Base-by-base conservation (phyloP, 2,888 invertebrate species). In the Autographa gamma region DNA sequence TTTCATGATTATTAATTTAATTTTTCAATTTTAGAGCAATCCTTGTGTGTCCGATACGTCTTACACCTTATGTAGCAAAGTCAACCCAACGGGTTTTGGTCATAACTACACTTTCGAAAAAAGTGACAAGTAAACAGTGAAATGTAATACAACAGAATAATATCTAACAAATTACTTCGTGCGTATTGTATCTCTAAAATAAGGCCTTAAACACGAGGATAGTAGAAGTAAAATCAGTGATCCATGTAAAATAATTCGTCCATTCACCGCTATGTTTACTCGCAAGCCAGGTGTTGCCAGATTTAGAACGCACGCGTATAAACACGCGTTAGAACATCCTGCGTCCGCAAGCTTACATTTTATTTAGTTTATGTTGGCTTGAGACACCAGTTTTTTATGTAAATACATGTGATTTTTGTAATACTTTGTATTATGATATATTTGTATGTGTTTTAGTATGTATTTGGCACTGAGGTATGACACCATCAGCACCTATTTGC, bases 271-370 rank as follows among this genome's bases (percentile, higher is more conserved):
- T 66, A 41, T 74, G 77, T 77, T 77, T 77, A 78, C 77, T 66
- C 56, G 64, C 71, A 74, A 77, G 66, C 79, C 78, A 79, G 78
- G 78, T 78, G 78, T 69, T 72, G 67, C 78, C 78, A 43, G 76
- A 75, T 75, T 75, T 78, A 79, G 79, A 76, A 43, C 78, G 68
- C 79, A 60, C 67, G 77, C 80, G 80, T 77, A 78, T 83, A 82
- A 84, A 84, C 84, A 83, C 73, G 79, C 75, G 80, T 81, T 85
- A 69, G 82, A 77, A 83, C 87, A 85, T 86, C 87, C 87, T 84
- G 84, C 77, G 73, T 56, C 62, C 66, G 80, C 43, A 60, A 56
- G 74, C 74, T 72, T 72, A 72, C 70, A 74, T 80, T 80, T 80
- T 77, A 80, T 73, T 69, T 74, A 60, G 69, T 74, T 76, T 76